phyloP scores from a whole-genome alignment of 2,797 vertebrate species.

The Miichthys miiuy region DNA sequence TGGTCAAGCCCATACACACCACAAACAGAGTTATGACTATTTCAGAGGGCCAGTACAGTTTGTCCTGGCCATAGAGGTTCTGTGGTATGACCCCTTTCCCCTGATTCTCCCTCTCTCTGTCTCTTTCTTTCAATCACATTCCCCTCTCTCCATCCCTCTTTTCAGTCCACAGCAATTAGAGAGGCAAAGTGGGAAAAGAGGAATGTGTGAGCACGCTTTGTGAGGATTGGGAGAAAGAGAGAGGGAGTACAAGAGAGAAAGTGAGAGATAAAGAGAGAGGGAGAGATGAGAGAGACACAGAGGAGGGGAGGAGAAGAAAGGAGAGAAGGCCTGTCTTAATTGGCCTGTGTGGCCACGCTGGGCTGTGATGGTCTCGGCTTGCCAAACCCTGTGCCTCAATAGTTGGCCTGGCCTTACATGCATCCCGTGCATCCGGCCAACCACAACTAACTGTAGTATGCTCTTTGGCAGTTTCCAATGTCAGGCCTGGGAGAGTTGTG shows the following conservation, averaged over 20 bases:
- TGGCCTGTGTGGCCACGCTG: conserved; percentile 82
- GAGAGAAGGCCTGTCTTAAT: conserved; percentile 79
- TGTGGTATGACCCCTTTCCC: conserved; percentile 81
- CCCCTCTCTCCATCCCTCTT: conserved; percentile 79
- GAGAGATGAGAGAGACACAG: conserved; percentile 77
- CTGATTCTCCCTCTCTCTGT: conserved; percentile 75
- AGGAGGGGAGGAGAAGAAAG: conserved; percentile 74
- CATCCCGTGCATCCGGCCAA: conserved; percentile 87
- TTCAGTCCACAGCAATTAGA: conserved; percentile 86
- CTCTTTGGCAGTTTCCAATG: conserved; percentile 85
- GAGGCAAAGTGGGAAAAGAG: conserved; percentile 82
- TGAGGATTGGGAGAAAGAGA: conserved; percentile 73
- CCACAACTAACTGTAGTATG: conserved; percentile 87
- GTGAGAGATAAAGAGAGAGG: conserved; percentile 72
- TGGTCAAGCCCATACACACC: conserved; percentile 24
- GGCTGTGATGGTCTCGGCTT: conserved; percentile 75
- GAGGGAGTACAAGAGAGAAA: conserved; percentile 74
- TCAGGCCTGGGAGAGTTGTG: conserved; percentile 82
- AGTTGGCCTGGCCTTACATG: conserved; percentile 84
- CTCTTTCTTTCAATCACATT: conserved; percentile 78
- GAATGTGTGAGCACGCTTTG: conserved; percentile 85
- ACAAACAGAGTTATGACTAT: conserved; percentile 61
- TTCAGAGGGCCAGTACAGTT: conserved; percentile 74
- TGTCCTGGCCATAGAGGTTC: conserved; percentile 75
- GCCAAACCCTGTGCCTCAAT: conserved; percentile 85